phyloP scores from a whole-genome alignment of 2,113 vertebrate species.

The Tragelaphus imberbis region DNA sequence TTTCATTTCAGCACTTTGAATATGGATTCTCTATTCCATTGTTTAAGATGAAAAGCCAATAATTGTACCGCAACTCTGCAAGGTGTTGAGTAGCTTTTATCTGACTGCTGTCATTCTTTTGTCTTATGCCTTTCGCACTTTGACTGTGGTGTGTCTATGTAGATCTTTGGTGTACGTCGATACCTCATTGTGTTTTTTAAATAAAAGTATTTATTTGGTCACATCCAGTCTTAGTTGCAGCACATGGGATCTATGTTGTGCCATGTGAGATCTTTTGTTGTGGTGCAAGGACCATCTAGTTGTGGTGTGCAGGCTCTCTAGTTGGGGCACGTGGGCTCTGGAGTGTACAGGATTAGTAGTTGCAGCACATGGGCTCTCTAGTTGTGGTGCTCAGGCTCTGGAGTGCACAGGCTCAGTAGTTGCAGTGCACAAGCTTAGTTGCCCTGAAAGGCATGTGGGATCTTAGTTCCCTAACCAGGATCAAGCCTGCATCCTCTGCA shows the following conservation, averaged over 20 bases:
- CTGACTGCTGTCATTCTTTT: neutral
- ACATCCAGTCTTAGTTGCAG: neutral
- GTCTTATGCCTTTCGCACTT: neutral
- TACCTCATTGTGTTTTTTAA: neutral
- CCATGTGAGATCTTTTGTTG: neutral
- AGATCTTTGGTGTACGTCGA: neutral
- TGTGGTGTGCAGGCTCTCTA: neutral
- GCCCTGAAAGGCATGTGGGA: neutral
- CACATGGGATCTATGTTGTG: neutral
- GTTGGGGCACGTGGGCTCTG: neutral
- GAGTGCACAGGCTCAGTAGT: neutral
- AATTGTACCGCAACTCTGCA: neutral
- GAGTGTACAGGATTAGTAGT: neutral
- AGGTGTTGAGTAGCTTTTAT: neutral
- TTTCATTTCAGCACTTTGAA: neutral
- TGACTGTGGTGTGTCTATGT: neutral
- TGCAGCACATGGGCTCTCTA: neutral
- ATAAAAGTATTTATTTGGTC: neutral
- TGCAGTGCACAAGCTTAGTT: neutral
- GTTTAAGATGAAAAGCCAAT: neutral
- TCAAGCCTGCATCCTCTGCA: neutral
- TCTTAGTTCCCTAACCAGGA: neutral
- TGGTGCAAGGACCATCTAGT: neutral
- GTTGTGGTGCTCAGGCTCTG: neutral
- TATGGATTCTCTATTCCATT: neutral